phyloP scores from a whole-genome alignment of 2,113 vertebrate genomes.

The Aspiorhynchus laticeps region DNA sequence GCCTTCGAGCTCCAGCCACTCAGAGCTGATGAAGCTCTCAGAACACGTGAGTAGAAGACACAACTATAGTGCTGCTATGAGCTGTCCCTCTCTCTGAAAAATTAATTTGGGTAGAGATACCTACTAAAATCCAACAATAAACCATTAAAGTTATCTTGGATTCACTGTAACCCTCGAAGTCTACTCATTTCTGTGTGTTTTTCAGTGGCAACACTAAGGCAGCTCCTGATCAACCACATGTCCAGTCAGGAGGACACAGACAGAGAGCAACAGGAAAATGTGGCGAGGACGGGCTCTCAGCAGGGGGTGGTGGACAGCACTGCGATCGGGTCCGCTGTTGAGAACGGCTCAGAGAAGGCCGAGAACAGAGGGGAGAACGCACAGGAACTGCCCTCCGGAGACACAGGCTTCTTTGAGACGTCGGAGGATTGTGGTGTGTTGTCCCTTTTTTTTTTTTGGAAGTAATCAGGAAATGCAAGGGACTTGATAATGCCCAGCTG shows the following conservation, averaged over 20 bases:
- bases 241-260: constrained; percentile 63
- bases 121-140: not conserved
- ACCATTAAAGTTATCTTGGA: too few relatives aligned
- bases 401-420: constrained; percentile 78
- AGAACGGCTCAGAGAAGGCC: constrained; percentile 43
- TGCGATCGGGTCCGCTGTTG: constrained; percentile 17
- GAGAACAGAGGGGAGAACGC: constrained; percentile 33
- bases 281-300: constrained; percentile 8
- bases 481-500: not conserved
- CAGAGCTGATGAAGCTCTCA: constrained; percentile 75
- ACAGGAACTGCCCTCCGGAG: constrained; percentile 52
- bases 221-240: constrained; percentile 73
- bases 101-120: too few relatives aligned
- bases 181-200: not conserved
- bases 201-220: constrained; percentile 72
- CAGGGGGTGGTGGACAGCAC: constrained; percentile 46
- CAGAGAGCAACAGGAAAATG: constrained; percentile 29
- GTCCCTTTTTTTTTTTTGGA: not conserved
- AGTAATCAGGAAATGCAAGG: not conserved
- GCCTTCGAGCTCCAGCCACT: constrained; percentile 55
- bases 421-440: constrained; percentile 73
- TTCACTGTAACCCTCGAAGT: too few relatives aligned
- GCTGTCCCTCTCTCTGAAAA: not conserved
- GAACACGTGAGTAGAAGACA: constrained; percentile 67
- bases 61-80: not conserved